These are phyloP conservation scores for Drosophila arawakana DNA, from an alignment of 1,140 invertebrate species.

Conservation along the genomic window DNA sequence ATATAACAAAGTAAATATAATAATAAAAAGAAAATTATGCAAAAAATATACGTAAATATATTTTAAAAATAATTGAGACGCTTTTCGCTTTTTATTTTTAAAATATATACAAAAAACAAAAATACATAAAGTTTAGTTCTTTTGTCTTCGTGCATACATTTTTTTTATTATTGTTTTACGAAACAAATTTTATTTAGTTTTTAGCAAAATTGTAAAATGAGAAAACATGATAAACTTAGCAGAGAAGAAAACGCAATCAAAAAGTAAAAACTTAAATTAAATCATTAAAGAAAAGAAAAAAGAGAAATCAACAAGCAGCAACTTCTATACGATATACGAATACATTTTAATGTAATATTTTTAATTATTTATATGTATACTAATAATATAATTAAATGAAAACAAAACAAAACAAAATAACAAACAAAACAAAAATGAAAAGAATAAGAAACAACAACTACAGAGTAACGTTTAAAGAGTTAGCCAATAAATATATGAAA, in stretches of 20 bases:
- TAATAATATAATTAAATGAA: constrained; percentile 81
- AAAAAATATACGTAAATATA: constrained; percentile 70
- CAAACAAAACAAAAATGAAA: constrained; percentile 56
- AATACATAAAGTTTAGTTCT: constrained; percentile 51
- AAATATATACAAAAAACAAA: constrained; percentile 32
- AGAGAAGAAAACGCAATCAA: constrained; percentile 76
- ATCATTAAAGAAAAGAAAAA: constrained; percentile 60
- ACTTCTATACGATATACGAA: constrained; percentile 84
- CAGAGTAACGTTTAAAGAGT: constrained; percentile 83
- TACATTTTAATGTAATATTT: constrained; percentile 85
- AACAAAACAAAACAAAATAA: constrained; percentile 56
- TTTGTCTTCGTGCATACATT: constrained; percentile 64
- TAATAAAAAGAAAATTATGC: constrained; percentile 62
- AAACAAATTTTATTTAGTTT: constrained; percentile 82
- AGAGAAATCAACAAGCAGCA: constrained; percentile 68
- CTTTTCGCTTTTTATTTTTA: constrained; percentile 64
- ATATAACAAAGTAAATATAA: constrained; percentile 77
- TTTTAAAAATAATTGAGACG: constrained; percentile 68
- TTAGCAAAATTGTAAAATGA: constrained; percentile 84
- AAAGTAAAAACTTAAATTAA: constrained; percentile 62
- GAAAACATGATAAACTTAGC: constrained; percentile 52
- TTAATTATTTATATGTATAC: constrained; percentile 85
- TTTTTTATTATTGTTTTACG: constrained; percentile 77
- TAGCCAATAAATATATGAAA: constrained; percentile 84
- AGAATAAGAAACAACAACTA: constrained; percentile 76